A percentile compares a stretch with the other conserved stretches of the same genome.
phyloP scores from a whole-genome alignment of 2,888 invertebrate species.

The Lasius fuliginosus region DNA sequence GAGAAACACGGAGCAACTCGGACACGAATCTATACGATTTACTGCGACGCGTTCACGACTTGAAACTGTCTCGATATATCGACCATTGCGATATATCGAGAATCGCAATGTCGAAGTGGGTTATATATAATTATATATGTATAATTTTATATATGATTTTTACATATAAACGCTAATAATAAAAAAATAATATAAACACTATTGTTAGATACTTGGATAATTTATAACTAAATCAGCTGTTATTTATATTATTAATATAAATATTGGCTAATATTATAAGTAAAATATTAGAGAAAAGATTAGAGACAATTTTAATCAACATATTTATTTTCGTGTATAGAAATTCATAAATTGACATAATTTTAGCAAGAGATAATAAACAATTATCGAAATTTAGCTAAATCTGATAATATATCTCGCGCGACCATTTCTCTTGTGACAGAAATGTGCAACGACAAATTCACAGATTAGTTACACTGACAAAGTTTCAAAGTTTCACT shows the following conservation, averaged over 20 bases:
- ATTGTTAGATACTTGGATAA: not conserved
- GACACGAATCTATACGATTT: not conserved
- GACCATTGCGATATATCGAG: not conserved
- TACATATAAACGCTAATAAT: not conserved
- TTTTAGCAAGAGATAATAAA: not conserved
- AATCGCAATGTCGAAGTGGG: not conserved
- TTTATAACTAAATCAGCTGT: too few species aligned
- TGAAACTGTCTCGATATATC: too few species aligned
- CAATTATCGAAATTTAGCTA: not conserved
- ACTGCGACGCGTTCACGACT: not conserved
- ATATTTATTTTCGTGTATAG: slow-evolving; percentile 19
- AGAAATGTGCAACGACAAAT: not conserved
- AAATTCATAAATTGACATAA: slow-evolving; percentile 20
- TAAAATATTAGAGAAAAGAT: not conserved
- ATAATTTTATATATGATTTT: not conserved
- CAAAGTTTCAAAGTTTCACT: not conserved
- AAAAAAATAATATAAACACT: not conserved
- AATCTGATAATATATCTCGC: not conserved
- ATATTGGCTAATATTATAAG: not conserved
- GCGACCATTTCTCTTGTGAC: not conserved
- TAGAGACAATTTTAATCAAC: slow-evolving; percentile 7
- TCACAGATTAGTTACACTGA: not conserved
- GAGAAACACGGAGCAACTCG: not conserved
- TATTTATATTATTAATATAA: too few species aligned
- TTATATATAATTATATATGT: not conserved